Percentiles rank a stretch among this genome's conserved stretches.
Evolutionary conservation across 1,140 invertebrate genomes (phyloP).

Genomic region (Belonocnema kinseyi): DNA sequence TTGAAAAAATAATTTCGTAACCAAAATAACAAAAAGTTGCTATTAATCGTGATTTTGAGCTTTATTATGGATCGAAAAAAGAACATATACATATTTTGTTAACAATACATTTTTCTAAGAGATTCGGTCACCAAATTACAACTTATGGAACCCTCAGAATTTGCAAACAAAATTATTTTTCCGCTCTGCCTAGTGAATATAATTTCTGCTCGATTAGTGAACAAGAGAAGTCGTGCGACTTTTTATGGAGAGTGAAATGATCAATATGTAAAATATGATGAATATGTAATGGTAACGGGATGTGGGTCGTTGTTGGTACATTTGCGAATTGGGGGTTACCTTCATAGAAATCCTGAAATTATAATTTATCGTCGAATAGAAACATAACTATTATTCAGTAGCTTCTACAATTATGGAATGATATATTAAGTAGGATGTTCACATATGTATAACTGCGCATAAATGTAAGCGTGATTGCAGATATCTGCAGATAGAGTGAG

Average conservation of each 20-base stretch:
- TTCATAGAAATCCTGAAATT: not conserved
- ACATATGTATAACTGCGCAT: constrained; percentile 13
- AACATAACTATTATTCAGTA: constrained; percentile 3
- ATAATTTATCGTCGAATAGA: not conserved
- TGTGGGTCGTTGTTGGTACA: not conserved
- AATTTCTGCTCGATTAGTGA: not conserved
- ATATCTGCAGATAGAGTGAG: not conserved
- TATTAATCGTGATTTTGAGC: too few species aligned
- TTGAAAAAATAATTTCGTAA: too few species aligned
- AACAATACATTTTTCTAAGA: too few species aligned
- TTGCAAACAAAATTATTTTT: too few species aligned
- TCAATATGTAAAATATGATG: constrained; percentile 16
- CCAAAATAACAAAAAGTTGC: too few species aligned
- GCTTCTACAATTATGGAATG: constrained; percentile 17
- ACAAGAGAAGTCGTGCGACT: not conserved
- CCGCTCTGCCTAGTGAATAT: not conserved
- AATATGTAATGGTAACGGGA: not conserved
- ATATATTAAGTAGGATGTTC: not conserved
- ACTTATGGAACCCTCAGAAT: too few species aligned
- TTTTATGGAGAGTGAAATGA: not conserved
- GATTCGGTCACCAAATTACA: too few species aligned
- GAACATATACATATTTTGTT: too few species aligned
- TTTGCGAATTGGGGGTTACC: not conserved
- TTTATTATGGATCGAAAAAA: too few species aligned
- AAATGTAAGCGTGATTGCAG: not conserved